phyloP scores from a whole-genome alignment of 2,888 invertebrate genomes.

The Linnaemya tessellans region DNA sequence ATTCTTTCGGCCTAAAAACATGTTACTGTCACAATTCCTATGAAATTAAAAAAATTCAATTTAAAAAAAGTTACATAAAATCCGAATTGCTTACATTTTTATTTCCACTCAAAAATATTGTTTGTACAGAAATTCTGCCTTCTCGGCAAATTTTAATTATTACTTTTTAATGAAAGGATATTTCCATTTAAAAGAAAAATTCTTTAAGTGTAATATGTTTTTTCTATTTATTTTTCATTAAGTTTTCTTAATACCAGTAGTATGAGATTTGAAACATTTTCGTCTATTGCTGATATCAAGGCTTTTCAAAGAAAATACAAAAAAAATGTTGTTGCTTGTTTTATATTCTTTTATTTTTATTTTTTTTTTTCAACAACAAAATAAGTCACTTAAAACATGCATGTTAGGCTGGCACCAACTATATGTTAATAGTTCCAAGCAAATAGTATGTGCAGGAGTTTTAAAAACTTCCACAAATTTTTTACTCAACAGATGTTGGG shows the following conservation, averaged over 20 bases:
- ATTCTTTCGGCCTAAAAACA: too few relatives aligned
- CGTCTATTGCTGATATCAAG: conserved; percentile 18
- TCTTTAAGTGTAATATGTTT: conserved; percentile 31
- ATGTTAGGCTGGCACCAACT: background rate
- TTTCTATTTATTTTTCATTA: background rate
- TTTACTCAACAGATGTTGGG: too few relatives aligned
- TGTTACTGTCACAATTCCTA: too few relatives aligned
- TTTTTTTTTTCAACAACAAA: background rate
- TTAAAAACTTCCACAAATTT: too few relatives aligned
- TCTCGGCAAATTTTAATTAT: too few relatives aligned
- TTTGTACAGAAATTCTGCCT: too few relatives aligned
- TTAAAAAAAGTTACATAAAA: too few relatives aligned
- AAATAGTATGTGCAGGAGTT: background rate
- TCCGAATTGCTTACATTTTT: too few relatives aligned
- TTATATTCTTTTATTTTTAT: conserved; percentile 12
- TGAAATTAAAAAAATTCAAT: too few relatives aligned
- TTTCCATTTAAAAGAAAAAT: too few relatives aligned
- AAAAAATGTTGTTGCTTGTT: conserved; percentile 45
- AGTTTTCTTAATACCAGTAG: background rate
- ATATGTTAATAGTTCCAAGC: background rate
- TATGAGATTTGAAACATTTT: conserved; percentile 41
- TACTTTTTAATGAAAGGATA: too few relatives aligned
- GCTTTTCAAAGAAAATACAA: background rate
- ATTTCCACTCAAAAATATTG: too few relatives aligned
- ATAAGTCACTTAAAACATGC: conserved; percentile 5